phyloP scores from a whole-genome alignment of 2,797 vertebrate genomes.

The Onychomys leucogaster region DNA sequence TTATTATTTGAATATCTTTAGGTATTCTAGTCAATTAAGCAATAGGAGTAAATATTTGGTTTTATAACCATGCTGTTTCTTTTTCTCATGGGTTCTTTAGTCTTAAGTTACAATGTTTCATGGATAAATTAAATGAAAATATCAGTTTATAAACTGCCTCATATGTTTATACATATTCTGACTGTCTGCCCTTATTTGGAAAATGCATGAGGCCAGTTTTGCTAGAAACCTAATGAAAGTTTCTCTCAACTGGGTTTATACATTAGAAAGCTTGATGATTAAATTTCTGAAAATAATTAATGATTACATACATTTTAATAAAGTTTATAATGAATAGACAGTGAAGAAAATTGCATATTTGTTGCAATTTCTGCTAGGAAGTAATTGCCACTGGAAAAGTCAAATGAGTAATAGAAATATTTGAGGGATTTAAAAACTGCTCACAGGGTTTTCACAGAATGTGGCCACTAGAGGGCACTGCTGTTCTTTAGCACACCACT shows the following conservation, averaged over 20 bases:
- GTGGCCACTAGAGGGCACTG: conserved; percentile 68
- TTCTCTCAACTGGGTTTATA: conserved; percentile 16
- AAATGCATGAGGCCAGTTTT: background rate
- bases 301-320: background rate
- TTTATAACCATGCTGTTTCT: background rate
- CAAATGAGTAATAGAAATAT: background rate
- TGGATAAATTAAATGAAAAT: background rate
- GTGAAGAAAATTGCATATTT: background rate
- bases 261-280: background rate
- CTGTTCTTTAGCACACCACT: conserved; percentile 27
- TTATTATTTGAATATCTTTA: conserved; percentile 59
- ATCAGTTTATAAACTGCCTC: background rate
- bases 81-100: background rate
- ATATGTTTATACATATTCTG: background rate
- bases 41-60: conserved; percentile 37
- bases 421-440: background rate
- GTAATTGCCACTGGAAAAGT: background rate
- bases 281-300: conserved; percentile 21
- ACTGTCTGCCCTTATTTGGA: background rate
- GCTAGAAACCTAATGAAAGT: background rate
- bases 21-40: conserved; percentile 34
- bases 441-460: background rate
- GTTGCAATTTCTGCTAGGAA: background rate
- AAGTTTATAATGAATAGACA: background rate
- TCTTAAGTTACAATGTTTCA: background rate